These are phyloP conservation scores for Pomacea canaliculata DNA, from an alignment of 2,888 invertebrate species.

Conservation along the genomic window DNA sequence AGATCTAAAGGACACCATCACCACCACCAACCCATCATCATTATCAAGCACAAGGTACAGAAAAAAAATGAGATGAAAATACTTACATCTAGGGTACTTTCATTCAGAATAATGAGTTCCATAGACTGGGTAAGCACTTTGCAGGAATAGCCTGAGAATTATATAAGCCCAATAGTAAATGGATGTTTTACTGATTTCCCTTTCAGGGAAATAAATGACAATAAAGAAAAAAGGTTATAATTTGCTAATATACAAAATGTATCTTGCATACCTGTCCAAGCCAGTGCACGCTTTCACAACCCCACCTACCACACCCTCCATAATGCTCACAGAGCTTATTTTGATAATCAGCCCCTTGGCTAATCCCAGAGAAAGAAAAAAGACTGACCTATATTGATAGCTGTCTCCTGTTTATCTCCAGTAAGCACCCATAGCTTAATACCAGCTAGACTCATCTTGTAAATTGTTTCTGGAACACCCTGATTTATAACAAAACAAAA, in stretches of 20 bases:
- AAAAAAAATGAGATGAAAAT: background rate
- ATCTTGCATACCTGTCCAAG: background rate
- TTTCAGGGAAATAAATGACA: no score
- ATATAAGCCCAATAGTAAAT: background rate
- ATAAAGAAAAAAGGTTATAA: no score
- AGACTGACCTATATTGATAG: slow-evolving; percentile 89
- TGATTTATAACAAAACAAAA: slow-evolving; percentile 32
- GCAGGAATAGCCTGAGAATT: slow-evolving; percentile 82
- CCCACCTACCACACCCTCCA: background rate
- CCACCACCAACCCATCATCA: no score
- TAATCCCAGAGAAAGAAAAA: no score
- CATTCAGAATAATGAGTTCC: slow-evolving; percentile 90
- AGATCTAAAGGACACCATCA: no score
- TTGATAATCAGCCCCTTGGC: no score
- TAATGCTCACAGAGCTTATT: background rate
- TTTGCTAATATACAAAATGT: no score
- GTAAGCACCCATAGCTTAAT: slow-evolving; percentile 92
- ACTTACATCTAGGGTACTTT: slow-evolving; percentile 90
- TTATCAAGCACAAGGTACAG: no score
- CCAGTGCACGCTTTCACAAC: background rate
- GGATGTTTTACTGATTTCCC: background rate
- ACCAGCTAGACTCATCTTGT: slow-evolving; percentile 90
- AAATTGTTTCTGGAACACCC: slow-evolving; percentile 94
- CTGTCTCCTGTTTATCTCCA: slow-evolving; percentile 99
- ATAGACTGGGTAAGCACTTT: slow-evolving; percentile 85